A percentile compares a stretch with the other conserved stretches of the same genome.
phyloP scores from a whole-genome alignment of 2,888 invertebrate species.

The Drosophila kambysellisi region DNA sequence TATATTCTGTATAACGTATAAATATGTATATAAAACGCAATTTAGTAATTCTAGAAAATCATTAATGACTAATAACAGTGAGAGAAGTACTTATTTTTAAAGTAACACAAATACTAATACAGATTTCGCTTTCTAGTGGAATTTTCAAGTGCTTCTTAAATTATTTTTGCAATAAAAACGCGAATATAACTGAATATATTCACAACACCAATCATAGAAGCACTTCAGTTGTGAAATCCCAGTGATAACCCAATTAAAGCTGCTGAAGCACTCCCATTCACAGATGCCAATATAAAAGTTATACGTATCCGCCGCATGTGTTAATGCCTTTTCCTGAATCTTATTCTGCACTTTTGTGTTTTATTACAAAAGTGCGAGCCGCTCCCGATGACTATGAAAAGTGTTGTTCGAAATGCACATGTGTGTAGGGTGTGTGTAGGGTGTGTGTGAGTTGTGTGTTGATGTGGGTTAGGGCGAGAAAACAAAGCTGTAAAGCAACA shows the following conservation, averaged over 20 bases:
- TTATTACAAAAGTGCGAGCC: constrained; percentile 35
- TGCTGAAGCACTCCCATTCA: background rate
- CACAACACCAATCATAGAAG: background rate
- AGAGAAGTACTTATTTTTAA: background rate
- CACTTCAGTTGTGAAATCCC: background rate
- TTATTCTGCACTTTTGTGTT: constrained; percentile 38
- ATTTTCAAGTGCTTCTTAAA: background rate
- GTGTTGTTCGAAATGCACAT: constrained; percentile 29
- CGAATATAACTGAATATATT: background rate
- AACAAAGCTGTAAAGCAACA: constrained; percentile 56
- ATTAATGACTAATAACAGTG: background rate
- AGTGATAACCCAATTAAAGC: constrained; percentile 16
- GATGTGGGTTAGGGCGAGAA: constrained; percentile 13
- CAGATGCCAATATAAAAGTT: constrained; percentile 18
- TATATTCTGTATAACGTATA: background rate
- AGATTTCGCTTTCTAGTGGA: background rate
- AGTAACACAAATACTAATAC: background rate
- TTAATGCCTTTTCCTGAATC: constrained; percentile 54
- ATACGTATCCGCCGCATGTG: constrained; percentile 47
- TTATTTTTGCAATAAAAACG: background rate
- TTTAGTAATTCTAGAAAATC: background rate
- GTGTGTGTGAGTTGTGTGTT: constrained; percentile 1
- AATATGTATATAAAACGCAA: too few species aligned
- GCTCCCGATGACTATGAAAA: constrained; percentile 58
- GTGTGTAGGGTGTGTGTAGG: background rate